Conservation (phyloP, 2,888 invertebrate species). For the Calephelis perditalis region DNA sequence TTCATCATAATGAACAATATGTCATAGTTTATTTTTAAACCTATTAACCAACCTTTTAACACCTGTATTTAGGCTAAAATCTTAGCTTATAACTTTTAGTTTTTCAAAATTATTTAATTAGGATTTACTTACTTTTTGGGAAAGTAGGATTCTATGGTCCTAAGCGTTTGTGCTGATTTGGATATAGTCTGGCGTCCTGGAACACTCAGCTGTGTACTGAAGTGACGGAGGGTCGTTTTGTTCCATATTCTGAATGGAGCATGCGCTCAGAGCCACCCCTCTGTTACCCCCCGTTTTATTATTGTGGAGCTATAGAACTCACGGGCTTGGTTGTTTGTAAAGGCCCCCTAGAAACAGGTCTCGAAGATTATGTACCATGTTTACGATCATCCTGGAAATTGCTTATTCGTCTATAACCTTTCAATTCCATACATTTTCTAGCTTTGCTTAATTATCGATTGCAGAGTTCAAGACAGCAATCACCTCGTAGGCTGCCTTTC, state of each 20-base stretch:
- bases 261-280: conserved; percentile 63
- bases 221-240: conserved; percentile 53
- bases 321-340: conserved; percentile 37
- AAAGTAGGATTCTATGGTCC: conserved; percentile 66
- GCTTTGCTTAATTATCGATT: too few relatives aligned
- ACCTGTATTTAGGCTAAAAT: conserved; percentile 8
- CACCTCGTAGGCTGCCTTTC: too few relatives aligned
- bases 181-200: conserved; percentile 32
- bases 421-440: too few relatives aligned
- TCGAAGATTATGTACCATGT: conserved; percentile 28
- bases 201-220: conserved; percentile 62
- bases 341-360: conserved; percentile 37
- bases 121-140: conserved; percentile 58
- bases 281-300: conserved; percentile 47
- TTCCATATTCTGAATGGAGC: conserved; percentile 54
- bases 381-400: conserved; percentile 21
- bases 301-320: conserved; percentile 31
- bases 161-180: conserved; percentile 37
- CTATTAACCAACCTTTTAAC: conserved; percentile 15
- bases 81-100: not conserved
- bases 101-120: not conserved
- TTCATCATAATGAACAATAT: conserved; percentile 17
- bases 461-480: too few relatives aligned
- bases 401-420: conserved; percentile 22
- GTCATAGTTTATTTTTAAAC: conserved; percentile 24